Evolutionary conservation across 2,888 invertebrate genomes (phyloP), one percentile per base, ranked within the genome.

Genomic region (Eilema griseolum): DNA sequence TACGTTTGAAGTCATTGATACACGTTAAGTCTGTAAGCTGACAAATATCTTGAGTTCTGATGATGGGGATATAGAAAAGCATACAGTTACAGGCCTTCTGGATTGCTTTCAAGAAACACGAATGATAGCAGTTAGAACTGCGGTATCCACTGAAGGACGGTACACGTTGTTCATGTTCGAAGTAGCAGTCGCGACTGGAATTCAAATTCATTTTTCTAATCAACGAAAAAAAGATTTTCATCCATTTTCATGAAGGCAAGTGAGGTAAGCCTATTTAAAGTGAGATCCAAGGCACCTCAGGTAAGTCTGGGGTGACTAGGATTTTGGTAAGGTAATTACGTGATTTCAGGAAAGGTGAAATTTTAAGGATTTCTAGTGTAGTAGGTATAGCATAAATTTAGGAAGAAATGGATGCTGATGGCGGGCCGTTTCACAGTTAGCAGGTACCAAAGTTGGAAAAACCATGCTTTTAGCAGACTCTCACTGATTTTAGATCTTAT

Each of bases 161-260:
- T 16, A 66, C 7, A 16, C 0, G 14, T 37, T 66, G 33, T 14
- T 66, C 66, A 12, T 66, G 16, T 2, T 66, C 37, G 26, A 59
- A 66, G 37, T 59, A 59, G 37, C 66, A 66, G 12, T 20, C 59
- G 8, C 66, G 66, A 59, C 66, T 66, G 41, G 59, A 66, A 37
- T 52, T 52, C 52, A n/a, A 20, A 52, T n/a, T n/a, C n/a, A n/a
- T 52, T n/a, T 52, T 20, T 52, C 5, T 52, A n/a, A n/a, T n/a
- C 52, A 52, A n/a, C 52, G 52, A 52, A n/a, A 52, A 52, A 1
- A 4, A n/a, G 5, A n/a, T n/a, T 23, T 52, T 52, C 46, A 52
- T 3, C 20, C 4, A 52, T 16, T 14, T 14, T 52, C 20, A 20
- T n/a, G 20, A 28, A 28, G 28, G 2, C 5, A 28, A 28, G 2